Evolutionary conservation across 2,113 vertebrate species (phyloP).

Genomic region (Otis tarda): DNA sequence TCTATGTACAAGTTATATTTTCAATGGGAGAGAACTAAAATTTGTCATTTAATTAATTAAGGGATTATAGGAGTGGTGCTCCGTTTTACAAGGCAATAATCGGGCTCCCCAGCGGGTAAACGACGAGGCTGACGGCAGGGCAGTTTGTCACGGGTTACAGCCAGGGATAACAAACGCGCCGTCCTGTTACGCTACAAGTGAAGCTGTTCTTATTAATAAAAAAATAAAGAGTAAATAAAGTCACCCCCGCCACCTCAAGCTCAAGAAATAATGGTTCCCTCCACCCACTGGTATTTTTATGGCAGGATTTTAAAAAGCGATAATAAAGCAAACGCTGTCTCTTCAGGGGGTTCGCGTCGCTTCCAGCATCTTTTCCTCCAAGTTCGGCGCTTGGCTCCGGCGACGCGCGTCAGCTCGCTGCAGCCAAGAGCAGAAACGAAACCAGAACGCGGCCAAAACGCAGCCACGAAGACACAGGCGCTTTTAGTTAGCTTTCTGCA

Average conservation of each 20-base stretch:
- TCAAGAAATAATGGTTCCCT: constrained; percentile 31
- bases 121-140: constrained; percentile 73
- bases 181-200: constrained; percentile 61
- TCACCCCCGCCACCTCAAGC: constrained; percentile 34
- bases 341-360: constrained; percentile 51
- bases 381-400: not conserved
- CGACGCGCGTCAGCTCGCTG: not conserved
- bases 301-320: constrained; percentile 60
- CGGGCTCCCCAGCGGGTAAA: constrained; percentile 79
- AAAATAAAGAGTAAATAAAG: constrained; percentile 75
- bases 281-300: constrained; percentile 39
- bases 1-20: constrained; percentile 70
- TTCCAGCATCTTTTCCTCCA: not conserved
- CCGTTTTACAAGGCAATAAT: constrained; percentile 83
- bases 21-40: constrained; percentile 77
- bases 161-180: constrained; percentile 75
- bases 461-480: not conserved
- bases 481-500: not conserved
- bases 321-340: constrained; percentile 60
- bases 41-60: constrained; percentile 84
- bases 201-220: constrained; percentile 78
- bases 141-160: constrained; percentile 76
- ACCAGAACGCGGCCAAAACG: not conserved
- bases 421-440: not conserved
- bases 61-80: constrained; percentile 81